Conservation (phyloP, 2,113 vertebrate species). For the Grantiella picta region DNA sequence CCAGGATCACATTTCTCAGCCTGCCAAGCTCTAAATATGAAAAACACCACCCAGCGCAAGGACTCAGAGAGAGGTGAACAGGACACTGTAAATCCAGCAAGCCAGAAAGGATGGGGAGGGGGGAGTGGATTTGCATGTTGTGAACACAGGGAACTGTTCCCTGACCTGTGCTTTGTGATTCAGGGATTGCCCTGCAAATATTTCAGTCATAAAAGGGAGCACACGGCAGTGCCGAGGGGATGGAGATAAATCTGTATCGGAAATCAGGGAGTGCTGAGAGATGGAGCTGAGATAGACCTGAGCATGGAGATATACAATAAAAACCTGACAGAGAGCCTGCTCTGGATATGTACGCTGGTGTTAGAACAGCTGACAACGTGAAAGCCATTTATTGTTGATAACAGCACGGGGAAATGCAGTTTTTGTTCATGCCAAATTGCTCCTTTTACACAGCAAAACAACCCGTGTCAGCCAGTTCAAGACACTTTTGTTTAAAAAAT, state of each 20-base stretch:
- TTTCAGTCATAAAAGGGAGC: neutral
- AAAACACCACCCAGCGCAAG: neutral
- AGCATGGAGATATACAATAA: neutral
- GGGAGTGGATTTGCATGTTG: neutral
- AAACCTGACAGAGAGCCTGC: neutral
- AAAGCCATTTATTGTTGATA: neutral
- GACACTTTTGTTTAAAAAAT: neutral
- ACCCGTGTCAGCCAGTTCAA: neutral
- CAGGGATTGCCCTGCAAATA: neutral
- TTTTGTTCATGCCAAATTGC: neutral
- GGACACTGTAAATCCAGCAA: neutral
- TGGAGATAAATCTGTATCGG: neutral
- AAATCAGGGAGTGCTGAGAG: constrained; percentile 10
- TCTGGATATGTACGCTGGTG: neutral
- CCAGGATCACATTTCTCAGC: neutral
- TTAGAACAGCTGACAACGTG: neutral
- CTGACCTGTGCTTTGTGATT: neutral
- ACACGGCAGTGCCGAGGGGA: neutral
- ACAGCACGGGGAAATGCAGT: neutral
- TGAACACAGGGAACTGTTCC: neutral
- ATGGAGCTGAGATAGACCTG: neutral
- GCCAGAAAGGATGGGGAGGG: neutral
- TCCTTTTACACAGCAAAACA: neutral
- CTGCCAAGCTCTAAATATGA: neutral
- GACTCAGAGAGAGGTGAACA: neutral